Conservation (phyloP, 2,797 vertebrate genomes). For the Heteromormyrus szaboi region DNA sequence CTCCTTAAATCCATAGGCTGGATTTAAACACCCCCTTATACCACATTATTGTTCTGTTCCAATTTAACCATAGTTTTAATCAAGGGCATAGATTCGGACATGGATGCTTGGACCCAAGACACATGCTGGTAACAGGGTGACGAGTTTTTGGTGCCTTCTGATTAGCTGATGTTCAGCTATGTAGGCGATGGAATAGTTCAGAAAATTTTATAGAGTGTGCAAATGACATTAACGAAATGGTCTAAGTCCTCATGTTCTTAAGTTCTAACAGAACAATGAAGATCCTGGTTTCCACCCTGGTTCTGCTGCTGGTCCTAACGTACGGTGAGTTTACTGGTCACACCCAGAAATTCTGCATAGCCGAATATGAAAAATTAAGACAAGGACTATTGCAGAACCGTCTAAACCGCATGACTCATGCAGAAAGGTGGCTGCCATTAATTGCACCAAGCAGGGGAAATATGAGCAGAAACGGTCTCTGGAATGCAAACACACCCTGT, state of each 20-base stretch:
- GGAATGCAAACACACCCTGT: not conserved
- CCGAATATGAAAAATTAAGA: not conserved
- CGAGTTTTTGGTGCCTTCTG: not conserved
- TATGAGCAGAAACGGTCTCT: not conserved
- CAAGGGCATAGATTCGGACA: not conserved
- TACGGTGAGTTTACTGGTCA: conserved; percentile 46
- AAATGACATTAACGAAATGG: not conserved
- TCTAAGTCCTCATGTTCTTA: not conserved
- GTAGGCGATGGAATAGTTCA: not conserved
- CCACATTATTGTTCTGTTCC: not conserved
- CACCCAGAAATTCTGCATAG: not conserved
- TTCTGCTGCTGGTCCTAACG: conserved; percentile 47
- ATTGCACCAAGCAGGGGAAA: not conserved
- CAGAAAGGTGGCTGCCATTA: not conserved
- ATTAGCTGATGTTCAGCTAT: not conserved
- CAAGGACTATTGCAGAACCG: not conserved
- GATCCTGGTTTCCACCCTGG: conserved; percentile 45
- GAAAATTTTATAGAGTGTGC: not conserved
- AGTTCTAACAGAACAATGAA: conserved; percentile 51
- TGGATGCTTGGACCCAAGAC: not conserved
- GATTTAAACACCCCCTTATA: not conserved
- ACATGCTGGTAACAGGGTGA: not conserved
- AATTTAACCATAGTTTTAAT: not conserved
- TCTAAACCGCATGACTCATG: not conserved
- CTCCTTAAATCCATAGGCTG: not conserved